These are phyloP conservation scores for Ochotona curzoniae DNA, from an alignment of 2,113 vertebrate genomes.

Conservation along the genomic window DNA sequence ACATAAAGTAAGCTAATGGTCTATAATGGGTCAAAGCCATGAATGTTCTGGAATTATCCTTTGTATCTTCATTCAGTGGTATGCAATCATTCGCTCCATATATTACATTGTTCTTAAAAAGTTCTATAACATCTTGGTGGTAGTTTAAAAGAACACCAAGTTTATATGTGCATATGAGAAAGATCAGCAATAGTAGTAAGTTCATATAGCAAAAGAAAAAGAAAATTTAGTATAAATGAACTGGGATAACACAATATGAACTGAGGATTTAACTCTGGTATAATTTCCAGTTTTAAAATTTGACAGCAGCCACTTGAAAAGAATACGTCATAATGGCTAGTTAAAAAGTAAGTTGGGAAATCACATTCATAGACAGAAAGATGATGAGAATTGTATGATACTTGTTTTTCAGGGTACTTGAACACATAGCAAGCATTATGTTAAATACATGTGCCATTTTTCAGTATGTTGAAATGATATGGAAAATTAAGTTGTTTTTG, in stretches of 20 bases:
- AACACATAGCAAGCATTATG: slow-evolving; percentile 33
- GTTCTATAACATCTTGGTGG: neutral
- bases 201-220: neutral
- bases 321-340: slow-evolving; percentile 11
- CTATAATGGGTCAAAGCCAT: neutral
- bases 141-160: neutral
- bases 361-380: slow-evolving; percentile 9
- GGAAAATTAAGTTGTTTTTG: slow-evolving; percentile 27
- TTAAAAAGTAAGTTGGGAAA: slow-evolving; percentile 46
- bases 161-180: neutral
- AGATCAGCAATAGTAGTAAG: neutral
- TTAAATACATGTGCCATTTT: slow-evolving; percentile 23
- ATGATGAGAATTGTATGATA: neutral
- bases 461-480: slow-evolving; percentile 38
- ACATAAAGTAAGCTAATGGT: neutral
- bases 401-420: slow-evolving; percentile 41
- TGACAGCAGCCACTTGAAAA: slow-evolving; percentile 19
- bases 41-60: neutral
- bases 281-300: slow-evolving; percentile 53
- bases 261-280: slow-evolving; percentile 54
- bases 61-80: neutral
- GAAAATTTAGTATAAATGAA: neutral
- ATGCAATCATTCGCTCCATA: neutral
- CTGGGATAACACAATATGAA: neutral
- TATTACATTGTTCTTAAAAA: neutral